A percentile compares a stretch with the other conserved stretches of the same genome.
These are phyloP conservation scores for Cosmia trapezina DNA, from an alignment of 2,888 invertebrate species.

Conservation along the genomic window DNA sequence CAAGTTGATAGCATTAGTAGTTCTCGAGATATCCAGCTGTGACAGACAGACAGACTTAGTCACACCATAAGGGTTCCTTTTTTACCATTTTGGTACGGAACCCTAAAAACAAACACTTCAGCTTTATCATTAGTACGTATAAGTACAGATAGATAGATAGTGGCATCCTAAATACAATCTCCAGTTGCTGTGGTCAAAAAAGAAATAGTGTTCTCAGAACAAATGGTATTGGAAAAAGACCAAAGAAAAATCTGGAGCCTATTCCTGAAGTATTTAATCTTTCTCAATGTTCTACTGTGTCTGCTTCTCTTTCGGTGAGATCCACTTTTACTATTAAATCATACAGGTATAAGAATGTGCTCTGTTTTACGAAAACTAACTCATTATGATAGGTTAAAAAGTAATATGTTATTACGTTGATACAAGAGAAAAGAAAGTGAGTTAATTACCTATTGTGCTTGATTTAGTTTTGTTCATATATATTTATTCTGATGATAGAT, in stretches of 20 bases:
- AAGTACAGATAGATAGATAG: too few species aligned
- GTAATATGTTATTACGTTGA: slow-evolving; percentile 41
- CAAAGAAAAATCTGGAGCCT: neutral
- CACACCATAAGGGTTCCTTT: too few species aligned
- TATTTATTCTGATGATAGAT: slow-evolving; percentile 1
- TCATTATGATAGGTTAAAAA: slow-evolving; percentile 39
- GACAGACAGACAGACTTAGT: too few species aligned
- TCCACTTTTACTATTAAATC: neutral
- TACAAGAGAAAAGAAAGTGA: slow-evolving; percentile 55
- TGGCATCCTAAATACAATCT: too few species aligned
- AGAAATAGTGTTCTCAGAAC: neutral
- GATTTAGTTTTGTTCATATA: slow-evolving; percentile 25
- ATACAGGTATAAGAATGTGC: too few species aligned
- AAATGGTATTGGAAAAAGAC: neutral
- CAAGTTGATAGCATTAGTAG: too few species aligned
- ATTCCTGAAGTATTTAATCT: neutral
- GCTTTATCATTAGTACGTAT: too few species aligned
- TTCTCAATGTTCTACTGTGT: too few species aligned
- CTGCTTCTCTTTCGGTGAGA: neutral
- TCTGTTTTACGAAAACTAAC: slow-evolving; percentile 29
- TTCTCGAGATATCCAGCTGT: too few species aligned
- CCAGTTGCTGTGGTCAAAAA: neutral
- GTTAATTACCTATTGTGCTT: slow-evolving; percentile 52
- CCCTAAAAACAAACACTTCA: too few species aligned
- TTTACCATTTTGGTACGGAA: too few species aligned